These are phyloP conservation scores for Poecile montanus DNA, from an alignment of 2,797 vertebrate species.

Conservation along the genomic window DNA sequence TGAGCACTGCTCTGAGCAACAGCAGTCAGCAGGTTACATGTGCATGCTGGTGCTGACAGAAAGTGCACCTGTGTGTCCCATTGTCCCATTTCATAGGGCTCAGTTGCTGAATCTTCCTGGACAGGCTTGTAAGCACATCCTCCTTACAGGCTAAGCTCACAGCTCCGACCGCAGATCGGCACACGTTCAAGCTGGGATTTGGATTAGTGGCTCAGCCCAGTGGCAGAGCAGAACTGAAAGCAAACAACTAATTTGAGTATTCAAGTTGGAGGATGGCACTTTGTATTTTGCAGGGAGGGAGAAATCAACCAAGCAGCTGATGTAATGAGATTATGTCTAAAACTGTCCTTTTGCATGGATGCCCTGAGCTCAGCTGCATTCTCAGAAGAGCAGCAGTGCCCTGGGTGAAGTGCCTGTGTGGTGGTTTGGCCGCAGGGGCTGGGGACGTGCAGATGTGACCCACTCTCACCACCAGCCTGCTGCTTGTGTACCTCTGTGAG, in stretches of 20 bases:
- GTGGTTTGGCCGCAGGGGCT: neutral
- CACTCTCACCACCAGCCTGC: fast-evolving
- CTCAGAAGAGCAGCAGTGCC: neutral
- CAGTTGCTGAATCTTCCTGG: neutral
- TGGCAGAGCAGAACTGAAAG: neutral
- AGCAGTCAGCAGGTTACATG: neutral
- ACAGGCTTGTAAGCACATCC: neutral
- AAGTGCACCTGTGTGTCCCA: neutral
- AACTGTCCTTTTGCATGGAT: neutral
- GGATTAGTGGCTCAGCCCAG: neutral
- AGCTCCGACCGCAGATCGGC: neutral
- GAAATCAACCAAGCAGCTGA: neutral
- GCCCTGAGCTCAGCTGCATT: neutral
- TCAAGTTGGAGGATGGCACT: neutral
- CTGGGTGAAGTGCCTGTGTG: fast-evolving
- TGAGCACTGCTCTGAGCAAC: fast-evolving
- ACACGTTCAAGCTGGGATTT: neutral
- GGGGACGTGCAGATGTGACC: neutral
- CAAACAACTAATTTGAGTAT: neutral
- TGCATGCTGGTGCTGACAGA: neutral
- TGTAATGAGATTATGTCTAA: neutral
- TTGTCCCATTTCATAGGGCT: neutral
- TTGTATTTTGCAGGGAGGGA: neutral
- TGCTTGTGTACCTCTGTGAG: neutral
- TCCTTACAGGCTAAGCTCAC: neutral